Evolutionary conservation across 2,113 vertebrate species (phyloP), one percentile per base, ranked within the genome.

Genomic region (Paraplagusia blochii): DNA sequence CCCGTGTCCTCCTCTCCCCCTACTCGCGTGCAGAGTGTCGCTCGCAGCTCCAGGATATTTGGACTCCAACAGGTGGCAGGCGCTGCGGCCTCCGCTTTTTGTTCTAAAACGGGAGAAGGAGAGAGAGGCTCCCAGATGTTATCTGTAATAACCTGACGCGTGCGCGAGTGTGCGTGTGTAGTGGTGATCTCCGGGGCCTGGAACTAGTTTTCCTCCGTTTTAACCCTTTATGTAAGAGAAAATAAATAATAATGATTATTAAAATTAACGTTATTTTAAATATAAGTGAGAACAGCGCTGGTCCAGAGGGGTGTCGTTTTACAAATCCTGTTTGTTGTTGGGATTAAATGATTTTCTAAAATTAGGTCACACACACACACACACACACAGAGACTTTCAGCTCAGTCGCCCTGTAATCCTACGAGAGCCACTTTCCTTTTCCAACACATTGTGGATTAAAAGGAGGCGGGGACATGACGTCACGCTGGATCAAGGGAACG

Each of bases 1-100:
- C 33, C 75, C 69, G 47, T 63, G 57, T 35, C 46, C 36, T 62
- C 82, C 43, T 79, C 78, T 74, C 72, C 38, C 51, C 72, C 38
- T 52, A 67, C 69, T 78, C 66, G 76, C 76, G 80, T 83, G 83
- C 82, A 62, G 75, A 62, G 66, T 66, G 58, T 58, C 69, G 64
- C n/a, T n/a, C n/a, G n/a, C 57, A 44, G 82, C 80, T 85, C 63
- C 55, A 46, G 84, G 85, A 80, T 81, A 81, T 84, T 82, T 86
- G 76, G 78, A 71, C 82, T 86, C 85, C 90, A 92, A 92, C 90
- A 92, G 90, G 88, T 92, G 90, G 85, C 82, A 78, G 85, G 87
- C 89, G 84, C 81, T 62, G 22, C 22, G 57, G 63, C 74, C 76
- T 64, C 61, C 65, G 79, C 74, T 69, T 68, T 74, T 46, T 73